phyloP scores from a whole-genome alignment of 2,797 vertebrate species.

The Clarias fuscus region DNA sequence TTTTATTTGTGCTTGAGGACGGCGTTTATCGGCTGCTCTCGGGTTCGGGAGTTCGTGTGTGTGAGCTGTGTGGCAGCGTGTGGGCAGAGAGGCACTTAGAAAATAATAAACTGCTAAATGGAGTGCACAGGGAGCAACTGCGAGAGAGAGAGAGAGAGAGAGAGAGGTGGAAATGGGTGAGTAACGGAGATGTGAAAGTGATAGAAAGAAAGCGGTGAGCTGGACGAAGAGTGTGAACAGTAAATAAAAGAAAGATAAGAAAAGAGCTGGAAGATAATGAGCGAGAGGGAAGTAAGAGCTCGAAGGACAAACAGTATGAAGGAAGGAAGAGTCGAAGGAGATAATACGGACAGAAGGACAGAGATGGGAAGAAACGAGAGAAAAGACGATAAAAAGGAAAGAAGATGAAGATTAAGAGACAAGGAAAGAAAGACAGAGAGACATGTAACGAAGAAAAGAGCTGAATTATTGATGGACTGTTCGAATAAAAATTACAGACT shows the following conservation, averaged over 20 bases:
- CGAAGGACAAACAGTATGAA: neutral
- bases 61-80: conserved; percentile 54
- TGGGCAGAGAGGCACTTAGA: conserved; percentile 56
- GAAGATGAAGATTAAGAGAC: neutral
- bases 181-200: neutral
- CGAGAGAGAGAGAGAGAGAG: neutral
- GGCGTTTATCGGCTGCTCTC: neutral
- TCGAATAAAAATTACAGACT: neutral
- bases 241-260: neutral
- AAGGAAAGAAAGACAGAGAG: neutral
- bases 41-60: neutral
- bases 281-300: neutral
- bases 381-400: neutral
- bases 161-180: neutral
- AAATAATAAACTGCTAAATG: conserved; percentile 50
- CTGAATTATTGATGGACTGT: neutral
- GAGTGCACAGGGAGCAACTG: conserved; percentile 4
- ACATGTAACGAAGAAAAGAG: neutral
- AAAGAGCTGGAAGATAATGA: neutral
- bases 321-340: neutral
- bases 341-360: neutral
- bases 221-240: neutral
- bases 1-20: neutral
- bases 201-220: neutral
- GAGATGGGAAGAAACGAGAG: neutral